Evolutionary conservation across 2,888 invertebrate genomes (phyloP).

Genomic region (Steromphala cineraria): DNA sequence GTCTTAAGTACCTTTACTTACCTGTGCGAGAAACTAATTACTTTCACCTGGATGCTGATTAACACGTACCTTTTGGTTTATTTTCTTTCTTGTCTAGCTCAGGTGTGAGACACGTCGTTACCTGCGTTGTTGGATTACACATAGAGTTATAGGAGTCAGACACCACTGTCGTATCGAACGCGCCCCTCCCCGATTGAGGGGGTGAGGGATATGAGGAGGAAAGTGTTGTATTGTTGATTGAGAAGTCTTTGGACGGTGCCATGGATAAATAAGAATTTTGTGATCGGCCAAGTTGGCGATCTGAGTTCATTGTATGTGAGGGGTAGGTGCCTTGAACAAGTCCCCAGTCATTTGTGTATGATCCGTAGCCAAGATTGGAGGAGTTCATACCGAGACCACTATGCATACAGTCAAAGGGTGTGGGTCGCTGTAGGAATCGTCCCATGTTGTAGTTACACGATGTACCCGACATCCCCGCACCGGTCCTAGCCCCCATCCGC

Average conservation of each 20-base stretch:
- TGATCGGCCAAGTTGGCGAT: constrained; percentile 21
- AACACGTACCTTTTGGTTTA: constrained; percentile 30
- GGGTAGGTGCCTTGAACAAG: constrained; percentile 46
- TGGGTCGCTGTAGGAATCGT: constrained; percentile 55
- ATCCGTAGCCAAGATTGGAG: constrained; percentile 37
- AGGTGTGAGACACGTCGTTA: constrained; percentile 34
- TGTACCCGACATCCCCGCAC: constrained; percentile 35
- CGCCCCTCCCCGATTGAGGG: constrained; percentile 9
- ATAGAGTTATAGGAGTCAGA: constrained; percentile 15
- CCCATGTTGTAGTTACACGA: constrained; percentile 54
- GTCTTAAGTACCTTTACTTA: too few species aligned
- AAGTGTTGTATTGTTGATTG: constrained; percentile 23
- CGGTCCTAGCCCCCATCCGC: constrained; percentile 40
- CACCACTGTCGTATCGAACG: constrained; percentile 2
- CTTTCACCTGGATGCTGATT: background rate
- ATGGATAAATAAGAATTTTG: background rate
- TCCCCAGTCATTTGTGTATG: constrained; percentile 49
- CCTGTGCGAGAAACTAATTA: too few species aligned
- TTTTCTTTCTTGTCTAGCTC: constrained; percentile 46
- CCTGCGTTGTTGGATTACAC: constrained; percentile 10
- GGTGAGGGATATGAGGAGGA: constrained; percentile 18
- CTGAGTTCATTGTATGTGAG: constrained; percentile 34
- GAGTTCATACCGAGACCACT: constrained; percentile 48
- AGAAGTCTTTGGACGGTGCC: constrained; percentile 20
- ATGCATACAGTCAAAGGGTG: constrained; percentile 63